These are phyloP conservation scores for Chionomys nivalis DNA, from an alignment of 2,113 vertebrate genomes.

Conservation along the genomic window DNA sequence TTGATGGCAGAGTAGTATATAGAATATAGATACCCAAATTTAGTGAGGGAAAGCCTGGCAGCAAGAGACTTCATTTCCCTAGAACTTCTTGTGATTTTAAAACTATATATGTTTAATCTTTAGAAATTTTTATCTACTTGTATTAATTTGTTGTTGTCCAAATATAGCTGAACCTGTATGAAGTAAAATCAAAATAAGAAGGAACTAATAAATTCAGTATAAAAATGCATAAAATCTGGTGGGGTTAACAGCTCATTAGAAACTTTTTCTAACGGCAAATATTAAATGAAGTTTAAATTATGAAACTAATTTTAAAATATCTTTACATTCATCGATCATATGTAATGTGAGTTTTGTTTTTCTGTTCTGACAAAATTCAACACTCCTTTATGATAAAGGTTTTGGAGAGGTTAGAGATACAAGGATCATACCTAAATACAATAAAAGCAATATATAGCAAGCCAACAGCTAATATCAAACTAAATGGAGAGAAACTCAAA, in stretches of 20 bases:
- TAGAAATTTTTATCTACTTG: not conserved
- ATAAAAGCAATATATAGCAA: no score
- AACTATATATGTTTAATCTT: not conserved
- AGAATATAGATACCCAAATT: not conserved
- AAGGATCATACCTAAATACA: no score
- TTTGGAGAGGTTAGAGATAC: no score
- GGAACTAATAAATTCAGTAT: not conserved
- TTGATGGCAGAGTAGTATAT: no score
- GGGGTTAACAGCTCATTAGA: not conserved
- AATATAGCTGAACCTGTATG: not conserved
- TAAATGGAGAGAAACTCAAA: no score
- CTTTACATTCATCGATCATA: not conserved
- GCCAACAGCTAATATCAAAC: no score
- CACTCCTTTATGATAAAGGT: no score
- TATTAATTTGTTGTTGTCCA: not conserved
- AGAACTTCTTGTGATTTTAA: not conserved
- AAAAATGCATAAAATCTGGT: not conserved
- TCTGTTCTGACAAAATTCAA: no score
- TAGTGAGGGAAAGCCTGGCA: fast-evolving
- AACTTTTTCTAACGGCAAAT: not conserved
- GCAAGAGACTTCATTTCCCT: not conserved
- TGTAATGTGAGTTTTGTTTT: not conserved
- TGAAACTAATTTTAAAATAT: not conserved
- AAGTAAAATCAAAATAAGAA: not conserved
- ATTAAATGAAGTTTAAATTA: not conserved